phyloP scores from a whole-genome alignment of 2,888 invertebrate species.

The Heliconius cydno region DNA sequence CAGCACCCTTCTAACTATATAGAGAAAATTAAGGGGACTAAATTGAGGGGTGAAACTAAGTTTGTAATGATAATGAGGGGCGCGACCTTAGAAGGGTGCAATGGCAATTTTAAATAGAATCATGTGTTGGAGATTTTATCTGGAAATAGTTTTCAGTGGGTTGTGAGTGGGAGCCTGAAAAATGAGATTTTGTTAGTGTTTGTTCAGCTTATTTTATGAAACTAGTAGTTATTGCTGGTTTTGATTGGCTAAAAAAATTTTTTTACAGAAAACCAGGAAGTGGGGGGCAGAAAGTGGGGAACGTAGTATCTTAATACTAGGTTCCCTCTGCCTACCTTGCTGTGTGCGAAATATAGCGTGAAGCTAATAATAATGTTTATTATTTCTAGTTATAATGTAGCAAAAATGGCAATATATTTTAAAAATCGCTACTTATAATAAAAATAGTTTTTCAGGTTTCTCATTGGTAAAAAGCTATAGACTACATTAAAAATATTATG shows the following conservation, averaged over 20 bases:
- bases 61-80: constrained; percentile 48
- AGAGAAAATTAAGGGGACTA: constrained; percentile 47
- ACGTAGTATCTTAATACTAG: too few species aligned
- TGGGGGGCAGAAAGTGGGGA: too few species aligned
- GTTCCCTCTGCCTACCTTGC: too few species aligned
- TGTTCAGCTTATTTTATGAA: neutral
- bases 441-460: too few species aligned
- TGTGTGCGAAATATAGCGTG: too few species aligned
- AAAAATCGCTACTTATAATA: too few species aligned
- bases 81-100: constrained; percentile 41
- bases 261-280: too few species aligned
- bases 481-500: too few species aligned
- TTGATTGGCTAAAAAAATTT: neutral
- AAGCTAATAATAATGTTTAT: too few species aligned
- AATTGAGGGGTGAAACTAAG: constrained; percentile 46
- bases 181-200: neutral
- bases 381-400: too few species aligned
- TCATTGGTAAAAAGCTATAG: too few species aligned
- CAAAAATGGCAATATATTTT: too few species aligned
- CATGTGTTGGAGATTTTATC: constrained; percentile 45
- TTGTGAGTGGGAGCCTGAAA: neutral
- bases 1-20: constrained; percentile 33
- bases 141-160: constrained; percentile 35
- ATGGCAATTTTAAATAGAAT: constrained; percentile 40
- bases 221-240: neutral